Base-by-base conservation (phyloP, 1,140 invertebrate species). In the Pygmarrhopalites habei region DNA sequence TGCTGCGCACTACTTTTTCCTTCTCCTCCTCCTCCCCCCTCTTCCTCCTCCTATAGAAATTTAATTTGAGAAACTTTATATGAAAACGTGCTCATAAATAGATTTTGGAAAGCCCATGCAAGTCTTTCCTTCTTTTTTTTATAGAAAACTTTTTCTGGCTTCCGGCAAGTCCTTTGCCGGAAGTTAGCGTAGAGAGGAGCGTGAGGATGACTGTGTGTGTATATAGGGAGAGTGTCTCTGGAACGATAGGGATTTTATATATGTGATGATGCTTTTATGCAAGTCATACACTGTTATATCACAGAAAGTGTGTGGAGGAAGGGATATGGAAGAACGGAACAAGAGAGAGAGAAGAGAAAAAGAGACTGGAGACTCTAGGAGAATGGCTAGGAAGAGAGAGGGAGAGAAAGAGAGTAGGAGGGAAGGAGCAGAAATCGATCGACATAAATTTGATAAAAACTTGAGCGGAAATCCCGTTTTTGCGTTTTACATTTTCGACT, bases 161-260 rank as follows among this genome's bases (percentile, higher is more conserved):
- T 68, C 15, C 63, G 59, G 62, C 62, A 59, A 65, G 63, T 32
- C 43, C 52, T 69, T 69, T 63, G 67, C 67, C 67, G 67, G 67
- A 69, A 69, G 63, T 66, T 69, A 46, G 62, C 10, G 53, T 32
- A 19, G 44, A 19, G 44, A 25, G 23, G 4, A 47, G 44, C 7
- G 23, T 10, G 23, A 25, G 44, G 19, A n/a, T 47, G n/a, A 41
- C 10, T 41, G 10, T 41, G 10, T 10, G 10, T 10, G n/a, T n/a
- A 12, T n/a, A 41, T n/a, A n/a, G 10, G 17, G 17, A 47, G 17
- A 10, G 44, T 10, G 44, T 25, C 23, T 7, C n/a, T 7, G 5
- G 17, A n/a, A n/a, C 44, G 23, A 47, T 47, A 25, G 44, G 23
- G 23, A 47, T 47, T 47, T 47, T 47, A n/a, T 41, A n/a, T n/a